These are phyloP conservation scores for Euthynnus affinis DNA, from an alignment of 2,797 vertebrate species.

Conservation along the genomic window DNA sequence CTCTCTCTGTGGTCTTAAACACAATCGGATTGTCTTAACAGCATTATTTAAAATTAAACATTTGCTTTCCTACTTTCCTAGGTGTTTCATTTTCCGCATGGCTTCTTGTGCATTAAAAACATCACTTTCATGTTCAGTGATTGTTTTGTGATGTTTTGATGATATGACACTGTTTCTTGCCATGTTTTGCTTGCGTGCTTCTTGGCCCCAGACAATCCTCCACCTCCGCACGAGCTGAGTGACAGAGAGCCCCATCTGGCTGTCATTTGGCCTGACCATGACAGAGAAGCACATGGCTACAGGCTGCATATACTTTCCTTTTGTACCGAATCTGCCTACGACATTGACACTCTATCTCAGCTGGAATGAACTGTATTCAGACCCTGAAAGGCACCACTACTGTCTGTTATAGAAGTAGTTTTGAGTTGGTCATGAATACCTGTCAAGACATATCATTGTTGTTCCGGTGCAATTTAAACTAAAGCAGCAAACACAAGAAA, in stretches of 20 bases:
- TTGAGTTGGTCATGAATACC: slow-evolving; percentile 70
- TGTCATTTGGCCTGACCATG: slow-evolving; percentile 80
- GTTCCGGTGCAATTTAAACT: slow-evolving; percentile 72
- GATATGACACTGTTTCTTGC: slow-evolving; percentile 38
- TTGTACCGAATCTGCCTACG: slow-evolving; percentile 52
- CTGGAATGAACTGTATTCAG: slow-evolving; percentile 73
- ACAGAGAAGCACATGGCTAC: slow-evolving; percentile 72
- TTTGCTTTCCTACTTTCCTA: background rate
- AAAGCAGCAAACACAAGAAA: slow-evolving; percentile 44
- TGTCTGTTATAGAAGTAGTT: slow-evolving; percentile 62
- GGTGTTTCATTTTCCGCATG: background rate
- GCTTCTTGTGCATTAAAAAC: slow-evolving; percentile 25
- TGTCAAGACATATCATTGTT: slow-evolving; percentile 72
- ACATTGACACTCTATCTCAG: slow-evolving; percentile 73
- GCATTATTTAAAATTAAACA: background rate
- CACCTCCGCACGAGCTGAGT: slow-evolving; percentile 69
- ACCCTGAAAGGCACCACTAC: slow-evolving; percentile 63
- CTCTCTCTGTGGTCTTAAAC: background rate
- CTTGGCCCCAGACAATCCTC: slow-evolving; percentile 69
- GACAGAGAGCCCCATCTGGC: slow-evolving; percentile 75
- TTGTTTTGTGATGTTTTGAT: slow-evolving; percentile 48
- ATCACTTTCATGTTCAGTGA: slow-evolving; percentile 20
- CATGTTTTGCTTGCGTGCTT: slow-evolving; percentile 50
- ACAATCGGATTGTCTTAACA: background rate
- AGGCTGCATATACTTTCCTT: slow-evolving; percentile 64